Percentiles rank a stretch among this genome's conserved stretches.
Conservation (phyloP, 2,888 invertebrate genomes). For the Thelaira solivaga region DNA sequence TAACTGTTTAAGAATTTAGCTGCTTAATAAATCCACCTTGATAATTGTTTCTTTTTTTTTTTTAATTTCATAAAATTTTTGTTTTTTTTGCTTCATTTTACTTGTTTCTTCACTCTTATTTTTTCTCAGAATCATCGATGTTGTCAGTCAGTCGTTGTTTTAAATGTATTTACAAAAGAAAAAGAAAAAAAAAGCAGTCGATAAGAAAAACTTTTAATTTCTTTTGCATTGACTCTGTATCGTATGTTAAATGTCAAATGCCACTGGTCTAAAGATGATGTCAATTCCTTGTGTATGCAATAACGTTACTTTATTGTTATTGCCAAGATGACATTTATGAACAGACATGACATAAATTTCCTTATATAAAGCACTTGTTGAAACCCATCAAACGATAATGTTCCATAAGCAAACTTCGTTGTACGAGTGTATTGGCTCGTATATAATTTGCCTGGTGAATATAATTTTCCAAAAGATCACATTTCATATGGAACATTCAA, state of each 20-base stretch:
- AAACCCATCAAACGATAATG: slow-evolving; percentile 12
- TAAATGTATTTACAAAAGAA: no score
- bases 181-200: not conserved
- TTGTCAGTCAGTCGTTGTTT: no score
- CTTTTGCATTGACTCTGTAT: not conserved
- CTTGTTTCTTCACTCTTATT: no score
- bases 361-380: slow-evolving; percentile 48
- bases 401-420: not conserved
- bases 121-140: no score
- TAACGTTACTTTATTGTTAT: slow-evolving; percentile 14
- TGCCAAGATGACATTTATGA: slow-evolving; percentile 13
- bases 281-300: not conserved
- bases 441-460: no score
- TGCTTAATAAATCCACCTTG: no score
- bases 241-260: slow-evolving; percentile 17
- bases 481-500: slow-evolving; percentile 2
- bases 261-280: slow-evolving; percentile 33
- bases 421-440: not conserved
- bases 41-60: no score
- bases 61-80: no score
- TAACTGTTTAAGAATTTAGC: no score
- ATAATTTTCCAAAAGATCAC: not conserved
- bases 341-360: slow-evolving; percentile 13
- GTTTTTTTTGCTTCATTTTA: no score
- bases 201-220: not conserved